Evolutionary conservation across 2,888 invertebrate genomes (phyloP), one percentile per base, ranked within the genome.

Genomic region (Leptinotarsa peninsularis): DNA sequence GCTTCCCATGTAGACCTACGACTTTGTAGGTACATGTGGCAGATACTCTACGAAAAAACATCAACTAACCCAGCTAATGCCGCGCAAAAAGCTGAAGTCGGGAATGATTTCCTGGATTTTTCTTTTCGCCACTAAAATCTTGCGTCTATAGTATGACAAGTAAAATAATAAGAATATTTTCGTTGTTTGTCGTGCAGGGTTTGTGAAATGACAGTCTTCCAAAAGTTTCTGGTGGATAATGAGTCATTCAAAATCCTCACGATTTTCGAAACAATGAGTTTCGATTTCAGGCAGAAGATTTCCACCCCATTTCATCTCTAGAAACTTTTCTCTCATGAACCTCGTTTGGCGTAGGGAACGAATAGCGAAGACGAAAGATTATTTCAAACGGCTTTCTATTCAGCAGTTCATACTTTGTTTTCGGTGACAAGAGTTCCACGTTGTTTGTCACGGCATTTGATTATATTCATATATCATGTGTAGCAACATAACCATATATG

Each of bases 381-480:
- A 49, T n/a, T 43, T 58, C 13, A n/a, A 63, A 33, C 43, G 33
- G 4, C 21, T 70, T 56, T 43, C 54, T 56, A 49, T 43, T 17
- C 18, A 18, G 43, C 54, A 18, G 21, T 67, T 21, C 3, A 49
- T 10, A 18, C 27, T 21, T 68, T 52, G 43, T 67, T 67, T 67
- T 18, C 33, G 67, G 33, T 67, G 33, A 67, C 43, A 67, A 15
- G 18, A n/a, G 33, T 43, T 43, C 13, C 49, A 49, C n/a, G n/a
- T 27, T 18, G 67, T 14, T 52, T 52, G 52, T 52, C 52, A 52
- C 52, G 52, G 14, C 43, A 49, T 49, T 43, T 43, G 43, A n/a
- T 54, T 52, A 52, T 49, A 67, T 67, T 14, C 67, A 52, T 68
- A 15, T 52, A 68, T 52, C 49, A 50, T 50, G 49, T 50, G 67